These are phyloP conservation scores for Pherbina coryleti DNA, from an alignment of 2,888 invertebrate genomes.

Conservation along the genomic window DNA sequence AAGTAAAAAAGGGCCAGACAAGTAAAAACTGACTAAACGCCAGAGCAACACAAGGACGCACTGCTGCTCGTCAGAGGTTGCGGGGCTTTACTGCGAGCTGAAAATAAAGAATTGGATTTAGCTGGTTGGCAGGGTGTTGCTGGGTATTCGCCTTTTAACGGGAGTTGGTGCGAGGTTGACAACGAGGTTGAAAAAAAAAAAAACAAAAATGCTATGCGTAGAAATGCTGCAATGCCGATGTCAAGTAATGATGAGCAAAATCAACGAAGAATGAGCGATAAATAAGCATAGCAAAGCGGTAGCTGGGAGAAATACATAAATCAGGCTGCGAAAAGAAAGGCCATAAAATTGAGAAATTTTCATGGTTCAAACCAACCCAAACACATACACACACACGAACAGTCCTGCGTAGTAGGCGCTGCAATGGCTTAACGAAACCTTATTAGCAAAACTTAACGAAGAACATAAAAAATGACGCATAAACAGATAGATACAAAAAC, in stretches of 20 bases:
- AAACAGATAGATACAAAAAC: slow-evolving; percentile 37
- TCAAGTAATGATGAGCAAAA: slow-evolving; percentile 40
- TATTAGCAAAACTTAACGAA: slow-evolving; percentile 25
- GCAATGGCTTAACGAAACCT: neutral
- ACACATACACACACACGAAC: neutral
- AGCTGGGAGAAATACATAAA: neutral
- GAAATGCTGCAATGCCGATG: slow-evolving; percentile 61
- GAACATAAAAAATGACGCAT: slow-evolving; percentile 36
- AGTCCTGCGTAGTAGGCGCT: neutral
- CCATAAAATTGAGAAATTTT: neutral
- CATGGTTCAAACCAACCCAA: neutral
- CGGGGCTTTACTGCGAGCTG: neutral
- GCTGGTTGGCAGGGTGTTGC: neutral
- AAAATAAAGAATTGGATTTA: neutral
- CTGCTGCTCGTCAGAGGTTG: no score
- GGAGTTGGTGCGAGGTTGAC: neutral
- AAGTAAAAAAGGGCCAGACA: slow-evolving; percentile 53
- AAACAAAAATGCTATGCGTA: slow-evolving; percentile 48
- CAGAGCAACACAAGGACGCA: neutral
- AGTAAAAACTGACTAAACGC: slow-evolving; percentile 39
- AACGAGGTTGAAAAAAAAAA: neutral
- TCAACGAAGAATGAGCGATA: slow-evolving; percentile 38
- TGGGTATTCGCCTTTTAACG: neutral
- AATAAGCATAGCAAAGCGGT: neutral
- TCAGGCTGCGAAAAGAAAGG: neutral